phyloP scores from a whole-genome alignment of 2,888 invertebrate species.

The Ichneumoninae sp. region DNA sequence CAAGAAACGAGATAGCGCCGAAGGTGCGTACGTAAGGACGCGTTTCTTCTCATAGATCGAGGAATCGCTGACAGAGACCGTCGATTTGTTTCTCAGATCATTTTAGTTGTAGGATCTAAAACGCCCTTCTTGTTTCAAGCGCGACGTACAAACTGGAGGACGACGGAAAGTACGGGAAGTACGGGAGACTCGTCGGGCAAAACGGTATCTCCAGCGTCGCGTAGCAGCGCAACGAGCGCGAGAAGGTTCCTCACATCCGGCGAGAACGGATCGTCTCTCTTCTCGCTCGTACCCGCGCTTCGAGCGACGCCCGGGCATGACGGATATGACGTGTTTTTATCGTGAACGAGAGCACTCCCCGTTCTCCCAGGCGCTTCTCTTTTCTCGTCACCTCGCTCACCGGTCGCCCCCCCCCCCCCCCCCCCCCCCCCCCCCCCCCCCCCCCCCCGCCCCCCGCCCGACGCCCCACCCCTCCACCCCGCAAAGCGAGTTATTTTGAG shows the following conservation, averaged over 20 bases:
- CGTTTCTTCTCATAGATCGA: constrained; percentile 3
- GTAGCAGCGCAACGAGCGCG: constrained; percentile 49
- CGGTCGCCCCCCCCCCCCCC: constrained; percentile 26
- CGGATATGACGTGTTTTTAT: constrained; percentile 81
- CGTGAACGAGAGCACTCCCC: constrained; percentile 66
- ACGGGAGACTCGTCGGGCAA: constrained; percentile 23
- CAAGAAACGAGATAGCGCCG: constrained; percentile 40
- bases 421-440: background rate
- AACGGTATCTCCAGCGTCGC: constrained; percentile 45
- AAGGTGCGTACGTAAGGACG: constrained; percentile 4
- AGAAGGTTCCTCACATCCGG: constrained; percentile 52
- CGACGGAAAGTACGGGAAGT: background rate
- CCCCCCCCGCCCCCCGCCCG: too few relatives aligned
- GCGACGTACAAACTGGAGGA: background rate
- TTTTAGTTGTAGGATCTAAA: background rate
- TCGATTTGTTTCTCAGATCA: background rate
- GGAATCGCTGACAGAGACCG: background rate
- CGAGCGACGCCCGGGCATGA: constrained; percentile 63
- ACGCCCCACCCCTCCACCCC: too few relatives aligned
- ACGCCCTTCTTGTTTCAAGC: background rate
- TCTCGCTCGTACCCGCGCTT: constrained; percentile 66
- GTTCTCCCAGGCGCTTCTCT: constrained; percentile 10
- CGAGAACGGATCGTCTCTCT: constrained; percentile 58
- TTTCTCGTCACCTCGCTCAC: constrained; percentile 52
- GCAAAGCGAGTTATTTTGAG: constrained; percentile 83